Evolutionary conservation across 2,888 invertebrate species (phyloP), one percentile per base, ranked within the genome.

Genomic region (Drosophila fulvimacula): DNA sequence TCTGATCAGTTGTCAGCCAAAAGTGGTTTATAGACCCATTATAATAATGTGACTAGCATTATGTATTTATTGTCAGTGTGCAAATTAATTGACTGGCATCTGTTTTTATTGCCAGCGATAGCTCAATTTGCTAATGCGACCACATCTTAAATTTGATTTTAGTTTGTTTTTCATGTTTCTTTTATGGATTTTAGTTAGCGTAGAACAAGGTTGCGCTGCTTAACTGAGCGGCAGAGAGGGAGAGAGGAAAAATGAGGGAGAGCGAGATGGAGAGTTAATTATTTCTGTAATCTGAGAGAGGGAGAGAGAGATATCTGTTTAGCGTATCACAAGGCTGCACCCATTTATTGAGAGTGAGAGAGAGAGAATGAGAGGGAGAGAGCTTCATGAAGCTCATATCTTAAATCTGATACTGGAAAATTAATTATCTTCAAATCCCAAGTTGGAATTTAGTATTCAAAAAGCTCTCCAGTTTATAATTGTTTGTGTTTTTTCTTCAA

Each of bases 1-100:
- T 64, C 13, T 42, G 38, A 24, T 39, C 7, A 32, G 60, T 48
- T 67, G 73, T 42, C 65, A 46, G 63, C 21, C 42, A 48, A 48
- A 49, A 76, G 53, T 67, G 63, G 41, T 58, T 60, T 48, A 58
- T 49, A 34, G 63, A 61, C 72, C 44, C 38, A 58, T 75, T 71
- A 75, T 46, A 52, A 53, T 64, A 38, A 52, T 52, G 21, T 32
- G 34, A 17, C 17, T 59, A 27, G 34, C 10, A 58, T 30, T 39
- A 73, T 46, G 17, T 49, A 42, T 51, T 58, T 46, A 49, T 48
- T 52, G 44, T 41, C 53, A 42, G 42, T 56, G 38, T 60, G 41
- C 64, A 48, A 74, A 73, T 64, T 32, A 69, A 60, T 69, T 64
- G 48, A 74, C 39, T 64, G 38, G 15, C 24, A 34, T 34, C 42